Conservation (phyloP, 2,797 vertebrate species). For the Bucorvus abyssinicus region DNA sequence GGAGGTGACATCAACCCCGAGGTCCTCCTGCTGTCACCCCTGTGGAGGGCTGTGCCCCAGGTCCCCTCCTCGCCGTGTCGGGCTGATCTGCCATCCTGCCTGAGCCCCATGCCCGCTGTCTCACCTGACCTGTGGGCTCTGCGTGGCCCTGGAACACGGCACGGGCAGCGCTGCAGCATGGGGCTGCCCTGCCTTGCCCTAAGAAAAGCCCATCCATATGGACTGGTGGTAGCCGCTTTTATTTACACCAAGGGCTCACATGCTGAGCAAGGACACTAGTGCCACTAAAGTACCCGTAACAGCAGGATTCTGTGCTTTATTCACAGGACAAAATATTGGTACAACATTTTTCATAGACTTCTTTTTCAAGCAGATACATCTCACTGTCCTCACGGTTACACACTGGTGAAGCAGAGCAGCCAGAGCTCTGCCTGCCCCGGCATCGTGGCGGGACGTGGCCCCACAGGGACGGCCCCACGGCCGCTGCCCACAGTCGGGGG, state of each 20-base stretch:
- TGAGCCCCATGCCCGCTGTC: rapidly evolving
- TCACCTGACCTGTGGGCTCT: background rate
- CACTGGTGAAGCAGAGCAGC: background rate
- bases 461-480: background rate
- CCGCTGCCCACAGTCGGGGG: rapidly evolving
- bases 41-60: background rate
- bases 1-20: background rate
- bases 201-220: conserved; percentile 12
- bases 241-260: conserved; percentile 71
- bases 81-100: background rate
- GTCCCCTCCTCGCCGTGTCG: rapidly evolving
- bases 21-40: background rate
- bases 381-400: conserved; percentile 15
- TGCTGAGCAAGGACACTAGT: conserved; percentile 63
- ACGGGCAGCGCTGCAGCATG: rapidly evolving
- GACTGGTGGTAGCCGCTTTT: conserved; percentile 62
- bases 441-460: rapidly evolving
- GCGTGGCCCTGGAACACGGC: background rate
- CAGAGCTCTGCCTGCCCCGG: background rate
- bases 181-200: background rate
- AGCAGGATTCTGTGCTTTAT: conserved; percentile 81
- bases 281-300: conserved; percentile 77
- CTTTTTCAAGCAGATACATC: conserved; percentile 39
- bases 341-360: conserved; percentile 41
- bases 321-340: conserved; percentile 63